phyloP scores from a whole-genome alignment of 2,888 invertebrate genomes.

The Callimorpha dominula region DNA sequence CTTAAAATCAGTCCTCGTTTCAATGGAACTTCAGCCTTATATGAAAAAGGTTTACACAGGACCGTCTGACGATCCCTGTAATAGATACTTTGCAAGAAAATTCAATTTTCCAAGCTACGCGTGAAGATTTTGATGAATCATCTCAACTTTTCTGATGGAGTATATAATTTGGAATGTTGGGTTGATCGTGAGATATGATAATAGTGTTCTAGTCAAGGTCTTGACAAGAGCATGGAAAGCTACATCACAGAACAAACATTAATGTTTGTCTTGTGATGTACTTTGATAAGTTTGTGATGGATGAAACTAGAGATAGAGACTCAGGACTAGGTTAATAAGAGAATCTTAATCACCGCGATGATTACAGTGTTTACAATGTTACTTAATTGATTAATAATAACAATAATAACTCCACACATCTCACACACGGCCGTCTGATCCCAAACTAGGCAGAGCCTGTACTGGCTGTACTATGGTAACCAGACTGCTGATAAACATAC shows the following conservation, averaged over 20 bases:
- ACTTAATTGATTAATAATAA: too few relatives aligned
- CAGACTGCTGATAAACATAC: too few relatives aligned
- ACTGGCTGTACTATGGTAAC: too few relatives aligned
- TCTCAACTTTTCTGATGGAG: constrained; percentile 20
- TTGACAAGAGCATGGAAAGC: not conserved
- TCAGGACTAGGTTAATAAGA: not conserved
- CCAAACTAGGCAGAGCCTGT: too few relatives aligned
- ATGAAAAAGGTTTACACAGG: constrained; percentile 12
- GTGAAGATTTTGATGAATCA: constrained; percentile 47
- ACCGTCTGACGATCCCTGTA: constrained; percentile 15
- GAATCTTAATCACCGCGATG: too few relatives aligned
- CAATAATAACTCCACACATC: too few relatives aligned
- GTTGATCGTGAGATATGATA: constrained; percentile 24
- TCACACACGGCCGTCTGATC: too few relatives aligned
- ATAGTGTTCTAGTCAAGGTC: constrained; percentile 10
- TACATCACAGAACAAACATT: too few relatives aligned
- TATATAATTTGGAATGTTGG: constrained; percentile 13
- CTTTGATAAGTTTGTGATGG: not conserved
- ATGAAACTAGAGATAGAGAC: not conserved
- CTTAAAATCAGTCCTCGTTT: not conserved
- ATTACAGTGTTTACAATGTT: too few relatives aligned
- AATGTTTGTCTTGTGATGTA: constrained; percentile 1
- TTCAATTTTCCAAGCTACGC: constrained; percentile 37
- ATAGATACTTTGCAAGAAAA: constrained; percentile 40
- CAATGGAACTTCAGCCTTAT: constrained; percentile 7